These are phyloP conservation scores for Opisthocomus hoazin DNA, from an alignment of 2,113 vertebrate genomes.

Conservation along the genomic window DNA sequence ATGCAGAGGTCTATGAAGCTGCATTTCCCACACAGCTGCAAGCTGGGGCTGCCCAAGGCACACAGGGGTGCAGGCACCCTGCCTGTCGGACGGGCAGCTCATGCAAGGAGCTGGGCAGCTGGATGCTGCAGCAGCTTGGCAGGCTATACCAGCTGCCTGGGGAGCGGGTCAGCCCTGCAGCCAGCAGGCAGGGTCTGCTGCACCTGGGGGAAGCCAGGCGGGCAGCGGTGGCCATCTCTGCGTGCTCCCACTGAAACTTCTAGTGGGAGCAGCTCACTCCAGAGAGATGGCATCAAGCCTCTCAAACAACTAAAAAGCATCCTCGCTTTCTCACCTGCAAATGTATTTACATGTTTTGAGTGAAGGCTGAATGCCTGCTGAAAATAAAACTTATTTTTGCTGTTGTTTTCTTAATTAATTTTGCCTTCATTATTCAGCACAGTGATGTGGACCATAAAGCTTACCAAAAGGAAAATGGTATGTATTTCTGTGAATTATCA, in stretches of 20 bases:
- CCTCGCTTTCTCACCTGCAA: not conserved
- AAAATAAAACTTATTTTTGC: not conserved
- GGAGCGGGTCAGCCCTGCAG: fast-evolving
- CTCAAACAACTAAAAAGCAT: not conserved
- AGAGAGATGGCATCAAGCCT: not conserved
- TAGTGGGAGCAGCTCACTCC: not conserved
- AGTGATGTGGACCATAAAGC: not conserved
- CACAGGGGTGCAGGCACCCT: fast-evolving
- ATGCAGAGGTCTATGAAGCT: not conserved
- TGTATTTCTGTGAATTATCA: not conserved
- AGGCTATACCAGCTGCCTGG: not conserved
- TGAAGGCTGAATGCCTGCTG: not conserved
- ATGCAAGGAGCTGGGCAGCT: not conserved
- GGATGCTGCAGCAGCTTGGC: not conserved
- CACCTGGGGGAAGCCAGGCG: fast-evolving
- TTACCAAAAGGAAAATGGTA: not conserved
- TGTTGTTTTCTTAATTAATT: not conserved
- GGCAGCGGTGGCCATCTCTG: not conserved
- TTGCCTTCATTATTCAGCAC: not conserved
- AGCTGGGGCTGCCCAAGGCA: not conserved
- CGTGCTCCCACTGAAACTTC: not conserved
- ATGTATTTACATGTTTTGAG: not conserved
- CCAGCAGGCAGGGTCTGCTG: not conserved
- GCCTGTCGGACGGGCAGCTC: not conserved
- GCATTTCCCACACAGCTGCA: fast-evolving